Evolutionary conservation across 92 coral and sea anemone species (phyloP).

Genomic region (Pocillopora grandis): DNA sequence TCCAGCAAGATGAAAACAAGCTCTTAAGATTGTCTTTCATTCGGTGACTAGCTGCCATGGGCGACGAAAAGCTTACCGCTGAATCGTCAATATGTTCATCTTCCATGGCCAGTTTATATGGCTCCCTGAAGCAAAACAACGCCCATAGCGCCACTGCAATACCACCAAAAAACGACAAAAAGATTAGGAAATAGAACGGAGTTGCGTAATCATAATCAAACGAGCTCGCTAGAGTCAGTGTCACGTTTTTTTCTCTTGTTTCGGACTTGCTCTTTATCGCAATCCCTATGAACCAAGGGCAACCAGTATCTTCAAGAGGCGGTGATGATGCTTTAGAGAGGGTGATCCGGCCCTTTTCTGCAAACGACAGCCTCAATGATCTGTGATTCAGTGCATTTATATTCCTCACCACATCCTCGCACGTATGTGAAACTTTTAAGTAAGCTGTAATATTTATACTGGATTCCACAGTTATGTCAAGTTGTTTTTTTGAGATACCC

Average conservation of each 20-base stretch:
- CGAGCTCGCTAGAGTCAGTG: constrained; percentile 49
- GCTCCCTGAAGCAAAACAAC: constrained; percentile 77
- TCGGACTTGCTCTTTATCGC: constrained; percentile 29
- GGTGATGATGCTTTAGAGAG: constrained; percentile 67
- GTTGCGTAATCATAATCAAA: constrained; percentile 64
- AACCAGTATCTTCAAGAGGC: constrained; percentile 29
- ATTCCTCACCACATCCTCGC: constrained; percentile 34
- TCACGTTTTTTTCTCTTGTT: constrained; percentile 42
- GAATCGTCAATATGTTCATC: constrained; percentile 14
- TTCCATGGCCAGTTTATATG: constrained; percentile 45
- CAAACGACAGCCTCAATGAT: constrained; percentile 58
- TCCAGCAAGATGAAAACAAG: constrained; percentile 44
- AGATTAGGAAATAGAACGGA: constrained; percentile 71
- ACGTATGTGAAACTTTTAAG: constrained; percentile 63
- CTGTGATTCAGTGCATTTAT: constrained; percentile 26
- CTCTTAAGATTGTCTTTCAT: constrained; percentile 19
- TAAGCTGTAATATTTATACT: constrained; percentile 28
- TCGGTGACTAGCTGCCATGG: not conserved
- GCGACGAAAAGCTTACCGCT: not conserved
- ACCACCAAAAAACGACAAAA: constrained; percentile 73
- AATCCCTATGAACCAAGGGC: constrained; percentile 73
- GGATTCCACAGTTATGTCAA: constrained; percentile 72
- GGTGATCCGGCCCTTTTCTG: constrained; percentile 66
- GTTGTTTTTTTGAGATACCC: constrained; percentile 43
- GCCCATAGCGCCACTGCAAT: constrained; percentile 84